Conservation (phyloP, 2,888 invertebrate genomes). For the Embidobia sp. region DNA sequence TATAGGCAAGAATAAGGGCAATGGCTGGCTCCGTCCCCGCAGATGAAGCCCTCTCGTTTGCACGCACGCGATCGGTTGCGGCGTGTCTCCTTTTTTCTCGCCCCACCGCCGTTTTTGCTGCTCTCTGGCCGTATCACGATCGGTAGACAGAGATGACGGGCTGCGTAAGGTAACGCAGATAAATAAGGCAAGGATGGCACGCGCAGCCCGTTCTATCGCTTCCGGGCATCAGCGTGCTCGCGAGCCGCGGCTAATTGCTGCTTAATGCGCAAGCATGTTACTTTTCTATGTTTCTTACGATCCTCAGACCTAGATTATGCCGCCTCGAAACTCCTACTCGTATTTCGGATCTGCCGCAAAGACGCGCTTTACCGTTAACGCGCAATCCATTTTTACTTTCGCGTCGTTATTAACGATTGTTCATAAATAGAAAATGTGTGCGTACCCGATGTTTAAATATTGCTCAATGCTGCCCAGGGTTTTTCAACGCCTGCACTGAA, state of each 20-base stretch:
- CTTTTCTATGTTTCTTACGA: constrained; percentile 71
- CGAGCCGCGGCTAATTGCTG: constrained; percentile 80
- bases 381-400: constrained; percentile 20
- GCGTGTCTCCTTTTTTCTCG: constrained; percentile 12
- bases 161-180: constrained; percentile 68
- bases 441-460: no score
- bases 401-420: not conserved
- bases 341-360: constrained; percentile 32
- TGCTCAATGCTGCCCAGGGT: no score
- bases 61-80: constrained; percentile 12
- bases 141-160: constrained; percentile 55
- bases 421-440: no score
- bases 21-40: constrained; percentile 38
- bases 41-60: constrained; percentile 29
- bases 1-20: constrained; percentile 65
- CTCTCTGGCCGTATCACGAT: constrained; percentile 43
- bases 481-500: no score
- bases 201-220: constrained; percentile 80
- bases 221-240: constrained; percentile 81
- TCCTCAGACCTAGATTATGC: constrained; percentile 65
- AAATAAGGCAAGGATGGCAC: constrained; percentile 77
- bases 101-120: constrained; percentile 19
- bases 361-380: constrained; percentile 28
- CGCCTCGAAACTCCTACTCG: constrained; percentile 16
- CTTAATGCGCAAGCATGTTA: constrained; percentile 78